phyloP scores from a whole-genome alignment of 2,888 invertebrate species.

The Amphimallon solstitiale region DNA sequence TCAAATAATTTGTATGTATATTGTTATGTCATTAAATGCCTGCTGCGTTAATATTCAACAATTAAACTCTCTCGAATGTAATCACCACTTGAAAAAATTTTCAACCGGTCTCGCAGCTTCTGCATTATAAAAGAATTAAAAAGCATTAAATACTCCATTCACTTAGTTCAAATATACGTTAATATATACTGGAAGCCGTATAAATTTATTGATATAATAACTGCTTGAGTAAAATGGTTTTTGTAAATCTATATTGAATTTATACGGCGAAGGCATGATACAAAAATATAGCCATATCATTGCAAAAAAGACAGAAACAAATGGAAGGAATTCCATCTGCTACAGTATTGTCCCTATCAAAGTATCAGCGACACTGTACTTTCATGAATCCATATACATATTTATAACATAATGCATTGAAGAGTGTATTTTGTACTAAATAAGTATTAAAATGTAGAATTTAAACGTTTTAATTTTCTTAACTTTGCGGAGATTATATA shows the following conservation, averaged over 20 bases:
- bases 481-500: conserved; percentile 23
- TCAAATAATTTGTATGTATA: too few relatives aligned
- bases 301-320: background rate
- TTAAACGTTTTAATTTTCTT: conserved; percentile 25
- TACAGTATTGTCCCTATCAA: conserved; percentile 5
- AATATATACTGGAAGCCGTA: too few relatives aligned
- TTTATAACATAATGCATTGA: conserved; percentile 5
- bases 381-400: too few relatives aligned
- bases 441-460: conserved; percentile 12
- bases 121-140: too few relatives aligned
- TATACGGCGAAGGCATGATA: conserved; percentile 34
- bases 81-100: too few relatives aligned
- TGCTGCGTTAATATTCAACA: too few relatives aligned
- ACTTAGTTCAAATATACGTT: conserved; percentile 21
- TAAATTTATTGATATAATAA: conserved; percentile 36
- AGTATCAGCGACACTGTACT: too few relatives aligned
- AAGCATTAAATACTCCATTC: too few relatives aligned
- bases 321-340: conserved; percentile 25
- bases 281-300: conserved; percentile 12
- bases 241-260: conserved; percentile 25
- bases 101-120: too few relatives aligned
- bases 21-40: too few relatives aligned
- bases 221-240: conserved; percentile 25
- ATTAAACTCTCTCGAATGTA: too few relatives aligned
- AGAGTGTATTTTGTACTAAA: conserved; percentile 18